Evolutionary conservation across 2,113 vertebrate species (phyloP).

Genomic region (Pygoscelis adeliae): DNA sequence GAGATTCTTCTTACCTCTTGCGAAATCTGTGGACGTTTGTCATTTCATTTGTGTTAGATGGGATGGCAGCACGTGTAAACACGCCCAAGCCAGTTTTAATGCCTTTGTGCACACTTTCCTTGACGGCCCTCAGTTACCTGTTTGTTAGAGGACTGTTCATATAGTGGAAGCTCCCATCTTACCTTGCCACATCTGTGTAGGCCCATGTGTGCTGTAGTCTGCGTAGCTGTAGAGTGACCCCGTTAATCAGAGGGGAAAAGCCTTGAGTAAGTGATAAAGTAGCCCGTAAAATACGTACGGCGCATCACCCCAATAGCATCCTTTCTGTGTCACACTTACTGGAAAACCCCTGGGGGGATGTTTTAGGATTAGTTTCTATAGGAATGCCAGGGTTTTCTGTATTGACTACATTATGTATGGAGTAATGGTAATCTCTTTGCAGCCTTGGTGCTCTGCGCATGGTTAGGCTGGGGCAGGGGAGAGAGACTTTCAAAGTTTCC

Average conservation of each 20-base stretch:
- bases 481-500: neutral
- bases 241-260: neutral
- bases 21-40: neutral
- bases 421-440: neutral
- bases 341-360: neutral
- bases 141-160: neutral
- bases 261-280: neutral
- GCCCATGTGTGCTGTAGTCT: neutral
- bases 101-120: neutral
- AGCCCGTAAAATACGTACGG: neutral
- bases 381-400: neutral
- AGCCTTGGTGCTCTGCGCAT: neutral
- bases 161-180: neutral
- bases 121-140: neutral
- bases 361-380: neutral
- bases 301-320: neutral
- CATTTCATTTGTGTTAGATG: neutral
- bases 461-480: neutral
- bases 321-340: neutral
- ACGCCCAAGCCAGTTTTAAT: neutral
- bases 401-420: accelerated
- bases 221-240: neutral
- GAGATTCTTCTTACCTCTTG: neutral
- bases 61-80: neutral
- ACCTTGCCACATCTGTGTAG: neutral